Evolutionary conservation across 2,888 invertebrate species (phyloP), one percentile per base, ranked within the genome.

Genomic region (Eledone cirrhosa): DNA sequence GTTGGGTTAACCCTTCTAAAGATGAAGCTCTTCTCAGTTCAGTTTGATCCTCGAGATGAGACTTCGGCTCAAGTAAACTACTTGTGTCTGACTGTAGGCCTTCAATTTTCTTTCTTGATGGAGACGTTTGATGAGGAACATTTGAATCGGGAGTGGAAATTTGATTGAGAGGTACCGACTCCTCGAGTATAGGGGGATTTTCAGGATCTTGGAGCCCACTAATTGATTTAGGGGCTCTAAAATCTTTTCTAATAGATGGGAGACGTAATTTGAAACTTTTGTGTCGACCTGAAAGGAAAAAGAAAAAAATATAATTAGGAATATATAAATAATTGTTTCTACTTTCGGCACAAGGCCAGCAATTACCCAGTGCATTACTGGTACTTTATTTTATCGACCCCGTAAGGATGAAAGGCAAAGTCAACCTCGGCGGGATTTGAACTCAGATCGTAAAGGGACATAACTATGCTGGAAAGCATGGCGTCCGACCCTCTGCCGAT

Each of bases 181-280:
- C 82, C 63, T 85, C 84, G 16, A 80, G 79, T 29, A 82, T 83
- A 0, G 86, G 84, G 11, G 88, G 87, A 79, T 88, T 87, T 79
- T 88, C 88, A 11, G 87, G 86, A 77, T 88, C 87, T 65, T 80
- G 82, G 29, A 76, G 47, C 47, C 76, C 76, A n/a, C 47, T 48
- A 19, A 76, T 47, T 47, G 41, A n/a, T 29, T 76, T 76, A 19
- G 80, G 82, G 48, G 83, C 81, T 29, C 86, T 81, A 65, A 89
- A 84, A 80, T 89, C 90, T 33, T 88, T 84, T 33, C 90, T 84
- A 48, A 90, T 88, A 27, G 89, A 89, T 41, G 90, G 90, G 77
- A 90, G 86, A n/a, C 89, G 87, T 29, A 90, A 84, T 79, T 87
- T 87, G 82, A 90, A 89, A 80, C 88, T 88, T 81, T 87, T 86